Evolutionary conservation across 2,888 invertebrate genomes (phyloP).

Genomic region (Tyria jacobaeae): DNA sequence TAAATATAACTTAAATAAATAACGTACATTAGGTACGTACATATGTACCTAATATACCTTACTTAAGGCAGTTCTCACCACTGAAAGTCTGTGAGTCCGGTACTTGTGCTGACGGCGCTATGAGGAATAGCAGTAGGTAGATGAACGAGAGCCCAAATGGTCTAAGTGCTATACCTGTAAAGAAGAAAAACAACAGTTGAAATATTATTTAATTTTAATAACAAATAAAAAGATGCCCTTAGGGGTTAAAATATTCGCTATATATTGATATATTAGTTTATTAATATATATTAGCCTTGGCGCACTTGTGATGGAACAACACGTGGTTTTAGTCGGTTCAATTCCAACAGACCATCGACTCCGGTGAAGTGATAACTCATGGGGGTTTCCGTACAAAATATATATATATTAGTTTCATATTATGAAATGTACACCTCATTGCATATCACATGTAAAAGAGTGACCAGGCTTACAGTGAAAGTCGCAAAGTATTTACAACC

Average conservation of each 20-base stretch:
- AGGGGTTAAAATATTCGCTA: neutral
- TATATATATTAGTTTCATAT: no score
- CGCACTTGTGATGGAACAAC: no score
- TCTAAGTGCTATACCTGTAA: conserved; percentile 93
- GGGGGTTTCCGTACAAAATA: no score
- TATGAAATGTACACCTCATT: no score
- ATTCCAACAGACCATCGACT: no score
- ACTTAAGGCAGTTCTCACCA: conserved; percentile 70
- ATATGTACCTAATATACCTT: no score
- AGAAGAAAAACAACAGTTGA: conserved; percentile 45
- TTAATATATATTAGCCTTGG: no score
- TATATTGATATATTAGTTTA: no score
- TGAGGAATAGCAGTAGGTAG: conserved; percentile 92
- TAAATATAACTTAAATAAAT: no score
- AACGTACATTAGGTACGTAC: no score
- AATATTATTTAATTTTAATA: neutral
- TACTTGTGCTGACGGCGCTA: conserved; percentile 91
- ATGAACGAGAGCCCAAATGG: conserved; percentile 93
- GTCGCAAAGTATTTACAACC: neutral
- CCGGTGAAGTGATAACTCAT: no score
- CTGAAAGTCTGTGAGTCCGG: conserved; percentile 89
- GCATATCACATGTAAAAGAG: neutral
- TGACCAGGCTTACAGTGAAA: neutral
- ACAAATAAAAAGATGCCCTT: neutral
- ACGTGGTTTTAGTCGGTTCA: no score